Evolutionary conservation across 2,888 invertebrate genomes (phyloP), one percentile per base, ranked within the genome.

Genomic region (Habrosyne pyritoides): DNA sequence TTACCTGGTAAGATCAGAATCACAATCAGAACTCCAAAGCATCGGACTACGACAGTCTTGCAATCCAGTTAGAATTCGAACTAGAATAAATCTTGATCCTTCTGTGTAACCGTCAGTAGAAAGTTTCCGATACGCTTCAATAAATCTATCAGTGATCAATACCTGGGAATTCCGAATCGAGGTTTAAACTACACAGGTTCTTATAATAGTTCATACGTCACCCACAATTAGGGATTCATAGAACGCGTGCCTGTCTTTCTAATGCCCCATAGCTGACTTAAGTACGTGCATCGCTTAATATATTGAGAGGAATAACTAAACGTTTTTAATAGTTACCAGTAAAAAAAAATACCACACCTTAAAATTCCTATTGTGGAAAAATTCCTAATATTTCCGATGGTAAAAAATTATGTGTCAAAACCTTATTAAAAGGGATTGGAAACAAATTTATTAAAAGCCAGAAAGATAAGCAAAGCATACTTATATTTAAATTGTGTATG

Each of bases 191-290:
- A 0, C 8, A 7, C 8, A 0, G 4, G 8, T 8, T 42, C 42
- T 42, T 42, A 42, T 42, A 8, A 42, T 42, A 42, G 42, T 18
- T 12, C 18, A 53, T 52, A 66, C 65, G 64, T 69, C 65, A 60
- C 53, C 58, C 10, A 48, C 30, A 54, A 73, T 76, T 67, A 75
- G 56, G 56, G 54, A 76, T 75, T 76, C 79, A 58, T 52, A 7
- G n/a, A 59, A 53, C 72, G 72, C 53, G 47, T 54, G 18, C 47
- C n/a, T 57, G 57, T 64, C 61, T 66, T 66, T 69, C 67, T 76
- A 78, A 77, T 75, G 69, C 67, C 66, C 70, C 60, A 69, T 72
- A 70, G 71, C 63, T 73, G 71, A 69, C 70, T 70, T 63, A 42
- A 14, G 68, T 66, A 78, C 79, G 79, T 77, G 76, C 18, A 30